Conservation (phyloP, 2,888 invertebrate genomes). For the Nemoura dubitans region DNA sequence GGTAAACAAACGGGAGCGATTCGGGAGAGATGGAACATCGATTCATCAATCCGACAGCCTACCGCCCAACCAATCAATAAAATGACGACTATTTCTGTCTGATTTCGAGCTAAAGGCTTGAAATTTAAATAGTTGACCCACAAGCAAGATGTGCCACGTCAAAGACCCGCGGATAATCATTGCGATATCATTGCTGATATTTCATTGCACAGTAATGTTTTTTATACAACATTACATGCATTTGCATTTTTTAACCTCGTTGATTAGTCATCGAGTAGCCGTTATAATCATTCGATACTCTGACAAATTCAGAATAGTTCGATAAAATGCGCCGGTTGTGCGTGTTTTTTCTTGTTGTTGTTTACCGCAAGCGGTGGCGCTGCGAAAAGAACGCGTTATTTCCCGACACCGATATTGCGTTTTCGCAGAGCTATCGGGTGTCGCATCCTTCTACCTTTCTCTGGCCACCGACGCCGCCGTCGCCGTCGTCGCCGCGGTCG, state of each 20-base stretch:
- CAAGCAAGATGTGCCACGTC: no score
- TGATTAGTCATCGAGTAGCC: conserved; percentile 7
- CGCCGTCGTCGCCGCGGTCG: background rate
- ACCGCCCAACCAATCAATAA: background rate
- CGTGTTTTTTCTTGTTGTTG: background rate
- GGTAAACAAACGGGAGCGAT: conserved; percentile 43
- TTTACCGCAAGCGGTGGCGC: conserved; percentile 1
- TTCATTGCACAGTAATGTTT: background rate
- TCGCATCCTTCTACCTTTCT: conserved; percentile 17
- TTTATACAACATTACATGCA: background rate
- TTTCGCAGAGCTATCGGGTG: conserved; percentile 39
- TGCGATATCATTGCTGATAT: background rate
- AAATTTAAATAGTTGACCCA: no score
- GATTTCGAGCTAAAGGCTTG: background rate
- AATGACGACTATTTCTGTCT: background rate
- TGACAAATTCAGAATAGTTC: background rate
- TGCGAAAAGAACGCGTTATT: background rate
- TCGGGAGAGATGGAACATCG: conserved; percentile 1
- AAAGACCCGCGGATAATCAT: no score
- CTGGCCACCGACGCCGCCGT: background rate
- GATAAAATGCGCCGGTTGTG: background rate
- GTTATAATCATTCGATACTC: background rate
- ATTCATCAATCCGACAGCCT: conserved; percentile 1
- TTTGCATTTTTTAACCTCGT: background rate
- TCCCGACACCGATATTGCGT: conserved; percentile 8